phyloP scores from a whole-genome alignment of 2,888 invertebrate species.

The Pandemis corylana region DNA sequence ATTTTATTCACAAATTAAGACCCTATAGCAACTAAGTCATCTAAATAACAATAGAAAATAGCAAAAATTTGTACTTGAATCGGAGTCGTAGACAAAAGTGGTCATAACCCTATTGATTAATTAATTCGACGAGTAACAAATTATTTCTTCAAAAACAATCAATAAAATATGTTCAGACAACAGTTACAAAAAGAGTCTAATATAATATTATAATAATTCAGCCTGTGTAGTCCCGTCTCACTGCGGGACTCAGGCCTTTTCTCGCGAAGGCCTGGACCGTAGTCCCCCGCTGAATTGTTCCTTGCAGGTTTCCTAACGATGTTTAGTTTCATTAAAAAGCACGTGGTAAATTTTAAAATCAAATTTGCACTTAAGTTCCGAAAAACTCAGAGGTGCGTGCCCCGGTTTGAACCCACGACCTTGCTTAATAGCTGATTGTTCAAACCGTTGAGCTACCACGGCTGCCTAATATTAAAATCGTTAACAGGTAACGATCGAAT shows the following conservation, averaged over 20 bases:
- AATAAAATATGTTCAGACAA: constrained; percentile 82
- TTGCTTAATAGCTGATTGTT: neutral
- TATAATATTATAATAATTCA: constrained; percentile 12
- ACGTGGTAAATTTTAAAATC: neutral
- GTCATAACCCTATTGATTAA: constrained; percentile 62
- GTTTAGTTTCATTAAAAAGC: neutral
- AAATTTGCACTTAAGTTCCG: neutral
- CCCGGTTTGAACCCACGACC: neutral
- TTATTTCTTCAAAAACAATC: constrained; percentile 72
- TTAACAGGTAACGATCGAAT: constrained; percentile 75
- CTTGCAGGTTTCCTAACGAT: neutral
- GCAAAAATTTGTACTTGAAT: constrained; percentile 84
- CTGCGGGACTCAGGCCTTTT: neutral
- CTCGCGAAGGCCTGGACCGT: neutral
- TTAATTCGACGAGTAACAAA: constrained; percentile 73
- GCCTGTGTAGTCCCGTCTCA: neutral
- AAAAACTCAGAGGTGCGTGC: constrained; percentile 5
- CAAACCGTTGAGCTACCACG: constrained; percentile 2
- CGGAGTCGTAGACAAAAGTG: constrained; percentile 76
- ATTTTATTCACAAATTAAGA: constrained; percentile 42
- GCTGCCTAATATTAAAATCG: constrained; percentile 61
- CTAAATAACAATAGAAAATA: constrained; percentile 83
- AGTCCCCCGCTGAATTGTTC: neutral
- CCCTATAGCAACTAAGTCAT: constrained; percentile 68
- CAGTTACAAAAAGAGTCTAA: constrained; percentile 76